Evolutionary conservation across 2,888 invertebrate species (phyloP).

Genomic region (Rapana venosa): DNA sequence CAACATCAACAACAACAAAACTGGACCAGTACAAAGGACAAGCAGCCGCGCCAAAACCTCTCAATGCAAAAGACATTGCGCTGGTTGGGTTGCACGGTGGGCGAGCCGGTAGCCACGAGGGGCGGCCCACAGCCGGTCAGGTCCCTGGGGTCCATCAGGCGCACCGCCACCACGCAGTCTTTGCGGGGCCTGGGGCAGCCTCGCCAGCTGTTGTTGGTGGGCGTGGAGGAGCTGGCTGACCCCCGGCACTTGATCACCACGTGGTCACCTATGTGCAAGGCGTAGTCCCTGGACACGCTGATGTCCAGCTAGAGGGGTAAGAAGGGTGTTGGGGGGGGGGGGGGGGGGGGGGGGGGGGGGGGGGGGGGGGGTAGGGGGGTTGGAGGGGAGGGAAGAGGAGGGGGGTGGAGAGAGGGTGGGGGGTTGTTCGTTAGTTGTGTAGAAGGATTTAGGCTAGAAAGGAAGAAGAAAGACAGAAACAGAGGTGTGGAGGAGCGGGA

Average conservation of each 20-base stretch:
- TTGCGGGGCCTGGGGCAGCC: slow-evolving; percentile 56
- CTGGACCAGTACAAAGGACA: neutral
- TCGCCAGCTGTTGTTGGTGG: neutral
- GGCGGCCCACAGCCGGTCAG: neutral
- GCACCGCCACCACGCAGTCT: slow-evolving; percentile 65
- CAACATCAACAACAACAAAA: no score
- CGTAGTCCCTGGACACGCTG: slow-evolving; percentile 71
- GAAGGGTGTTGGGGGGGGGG: neutral
- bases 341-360: neutral
- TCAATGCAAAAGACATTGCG: slow-evolving; percentile 37
- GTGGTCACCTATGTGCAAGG: slow-evolving; percentile 75
- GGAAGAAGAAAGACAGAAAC: no score
- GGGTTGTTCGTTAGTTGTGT: no score
- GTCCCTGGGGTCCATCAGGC: slow-evolving; percentile 51
- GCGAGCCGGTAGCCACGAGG: neutral
- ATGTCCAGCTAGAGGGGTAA: slow-evolving; percentile 59
- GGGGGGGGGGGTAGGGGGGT: no score
- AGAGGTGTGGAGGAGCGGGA: neutral
- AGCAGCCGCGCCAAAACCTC: neutral
- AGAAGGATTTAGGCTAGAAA: no score
- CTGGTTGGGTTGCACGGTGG: slow-evolving; percentile 14
- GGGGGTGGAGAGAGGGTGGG: neutral
- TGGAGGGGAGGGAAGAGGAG: neutral
- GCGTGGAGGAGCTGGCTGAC: neutral
- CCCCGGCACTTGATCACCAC: slow-evolving; percentile 67